Evolutionary conservation across 2,797 vertebrate species (phyloP).

Genomic region (Myotis planiceps): DNA sequence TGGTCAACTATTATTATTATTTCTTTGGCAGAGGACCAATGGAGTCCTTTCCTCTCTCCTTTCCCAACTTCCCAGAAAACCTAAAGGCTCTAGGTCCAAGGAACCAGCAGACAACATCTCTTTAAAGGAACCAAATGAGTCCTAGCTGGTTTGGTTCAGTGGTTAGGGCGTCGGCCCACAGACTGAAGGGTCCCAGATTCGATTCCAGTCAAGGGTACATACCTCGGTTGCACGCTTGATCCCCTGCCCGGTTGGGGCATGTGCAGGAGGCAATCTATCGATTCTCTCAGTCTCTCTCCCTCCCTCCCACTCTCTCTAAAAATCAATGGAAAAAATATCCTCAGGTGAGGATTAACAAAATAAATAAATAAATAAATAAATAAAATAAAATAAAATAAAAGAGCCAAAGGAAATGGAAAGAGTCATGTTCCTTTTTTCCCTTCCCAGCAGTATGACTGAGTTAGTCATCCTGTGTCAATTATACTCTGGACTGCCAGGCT

Average conservation of each 20-base stretch:
- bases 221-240: no score
- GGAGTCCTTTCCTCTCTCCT: neutral
- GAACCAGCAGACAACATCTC: neutral
- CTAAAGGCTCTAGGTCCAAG: neutral
- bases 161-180: no score
- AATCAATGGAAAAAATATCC: no score
- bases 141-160: no score
- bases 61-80: slow-evolving; percentile 42
- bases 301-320: no score
- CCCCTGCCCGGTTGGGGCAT: no score
- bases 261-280: no score
- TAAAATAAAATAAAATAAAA: neutral
- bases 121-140: neutral
- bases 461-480: neutral
- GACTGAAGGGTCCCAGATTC: no score
- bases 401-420: neutral
- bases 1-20: neutral
- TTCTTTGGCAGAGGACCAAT: neutral
- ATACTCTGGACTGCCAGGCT: neutral
- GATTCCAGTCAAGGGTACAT: no score
- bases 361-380: no score
- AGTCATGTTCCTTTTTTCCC: neutral
- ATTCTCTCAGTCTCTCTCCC: no score
- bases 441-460: neutral
- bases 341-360: no score